These are phyloP conservation scores for Diplosoma virens DNA, from an alignment of 23 tunicate species.

Conservation along the genomic window DNA sequence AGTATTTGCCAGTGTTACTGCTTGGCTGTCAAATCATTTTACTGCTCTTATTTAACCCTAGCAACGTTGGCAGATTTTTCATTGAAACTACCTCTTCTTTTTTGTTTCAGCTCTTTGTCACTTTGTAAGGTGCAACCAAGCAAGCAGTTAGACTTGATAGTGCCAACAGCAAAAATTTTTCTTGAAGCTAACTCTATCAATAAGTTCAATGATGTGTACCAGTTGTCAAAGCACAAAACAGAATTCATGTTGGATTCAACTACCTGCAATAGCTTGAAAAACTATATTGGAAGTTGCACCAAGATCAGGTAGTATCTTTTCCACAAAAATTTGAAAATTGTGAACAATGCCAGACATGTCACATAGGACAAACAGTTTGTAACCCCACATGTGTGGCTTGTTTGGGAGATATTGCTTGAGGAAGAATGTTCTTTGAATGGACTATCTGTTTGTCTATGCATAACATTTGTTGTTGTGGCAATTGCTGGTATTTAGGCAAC, in stretches of 20 bases:
- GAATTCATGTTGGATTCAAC: neutral
- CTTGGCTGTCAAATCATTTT: neutral
- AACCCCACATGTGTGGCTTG: neutral
- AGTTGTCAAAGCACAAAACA: neutral
- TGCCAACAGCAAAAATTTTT: neutral
- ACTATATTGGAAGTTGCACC: neutral
- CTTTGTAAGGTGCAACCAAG: neutral
- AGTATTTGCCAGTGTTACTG: neutral
- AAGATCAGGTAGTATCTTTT: neutral
- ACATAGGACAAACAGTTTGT: neutral
- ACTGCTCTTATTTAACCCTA: too few species aligned
- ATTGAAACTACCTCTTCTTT: too few species aligned
- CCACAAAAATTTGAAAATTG: neutral
- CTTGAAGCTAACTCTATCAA: neutral
- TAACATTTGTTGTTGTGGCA: neutral
- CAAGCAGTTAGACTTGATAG: neutral
- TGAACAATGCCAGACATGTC: neutral
- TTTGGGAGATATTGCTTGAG: neutral
- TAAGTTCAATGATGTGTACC: neutral
- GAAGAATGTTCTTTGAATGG: too few species aligned
- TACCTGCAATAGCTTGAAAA: neutral
- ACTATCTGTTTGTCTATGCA: neutral
- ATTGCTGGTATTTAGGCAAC: neutral
- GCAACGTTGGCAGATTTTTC: too few species aligned
- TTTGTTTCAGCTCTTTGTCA: neutral